Evolutionary conservation across 2,113 vertebrate genomes (phyloP).

Genomic region (Embiotoca jacksoni): DNA sequence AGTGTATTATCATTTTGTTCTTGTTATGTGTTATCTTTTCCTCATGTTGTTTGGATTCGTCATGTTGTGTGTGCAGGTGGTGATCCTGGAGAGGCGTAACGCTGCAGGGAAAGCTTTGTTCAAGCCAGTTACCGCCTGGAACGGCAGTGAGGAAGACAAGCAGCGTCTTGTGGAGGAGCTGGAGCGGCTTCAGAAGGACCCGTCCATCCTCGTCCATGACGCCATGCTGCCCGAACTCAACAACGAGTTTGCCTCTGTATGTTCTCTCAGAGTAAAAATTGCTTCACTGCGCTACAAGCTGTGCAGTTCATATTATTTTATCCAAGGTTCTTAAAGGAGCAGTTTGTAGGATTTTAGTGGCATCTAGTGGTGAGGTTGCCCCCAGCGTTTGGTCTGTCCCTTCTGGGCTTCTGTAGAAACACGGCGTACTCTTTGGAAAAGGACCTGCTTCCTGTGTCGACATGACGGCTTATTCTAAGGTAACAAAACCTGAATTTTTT

Average conservation of each 20-base stretch:
- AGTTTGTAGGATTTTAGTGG: no score
- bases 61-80: conserved; percentile 83
- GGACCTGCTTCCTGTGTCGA: no score
- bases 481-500: no score
- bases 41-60: neutral
- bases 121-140: conserved; percentile 89
- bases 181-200: conserved; percentile 89
- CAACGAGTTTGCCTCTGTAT: conserved; percentile 94
- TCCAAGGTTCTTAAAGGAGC: neutral
- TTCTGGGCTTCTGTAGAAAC: no score
- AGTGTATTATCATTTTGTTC: neutral
- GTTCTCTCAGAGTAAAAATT: conserved; percentile 47
- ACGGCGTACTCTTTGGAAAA: no score
- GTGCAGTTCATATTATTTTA: neutral
- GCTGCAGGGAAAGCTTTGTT: conserved; percentile 87
- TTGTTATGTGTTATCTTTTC: neutral
- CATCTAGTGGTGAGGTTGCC: no score
- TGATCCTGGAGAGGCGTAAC: conserved; percentile 92
- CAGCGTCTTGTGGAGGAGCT: conserved; percentile 89
- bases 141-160: conserved; percentile 89
- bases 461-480: no score
- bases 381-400: no score
- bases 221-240: conserved; percentile 89
- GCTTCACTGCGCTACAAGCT: no score
- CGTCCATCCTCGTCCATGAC: conserved; percentile 88